Base-by-base conservation (phyloP, 2,888 invertebrate genomes). In the Archips crataeganus region DNA sequence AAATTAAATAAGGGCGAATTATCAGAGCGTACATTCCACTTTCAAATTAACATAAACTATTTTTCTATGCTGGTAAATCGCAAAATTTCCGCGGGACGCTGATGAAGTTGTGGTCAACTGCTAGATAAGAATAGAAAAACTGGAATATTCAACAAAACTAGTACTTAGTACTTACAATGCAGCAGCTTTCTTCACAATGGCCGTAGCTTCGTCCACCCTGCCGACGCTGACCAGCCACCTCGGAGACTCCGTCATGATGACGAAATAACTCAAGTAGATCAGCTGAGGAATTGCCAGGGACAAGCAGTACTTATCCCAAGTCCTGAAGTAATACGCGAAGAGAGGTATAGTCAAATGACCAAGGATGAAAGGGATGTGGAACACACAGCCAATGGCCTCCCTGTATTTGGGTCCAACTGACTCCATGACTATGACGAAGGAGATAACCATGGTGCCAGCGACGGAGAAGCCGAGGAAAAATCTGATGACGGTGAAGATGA, bases 381-480 rank as follows among this genome's bases (percentile, higher is more conserved):
- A 97, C 2, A 96, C 82, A 65, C 97, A 96, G 0, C 96, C 95
- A 10, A 95, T 80, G 3, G 92, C 77, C 76, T 95, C 95, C 5
- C 95, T 87, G 79, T 93, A 95, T 60, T 89, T 88, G 0, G 93
- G 88, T 0, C 96, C 96, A 6, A 96, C 92, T 0, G 96, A 90
- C 82, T 97, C 96, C 96, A 96, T 96, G 39, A 96, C 90, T 32
- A 96, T 91, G 1, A 96, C 96, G 79, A 96, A 97, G 77, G 96
- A 96, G 62, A 97, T 96, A 60, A 97, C 96, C 97, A 98, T 98
- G 8, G 97, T 97, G 45, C 98, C 98, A 8, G 97, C 97, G 0
- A 97, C 96, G n/a, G 97, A 96, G 71, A 97, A 83, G 0, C 97
- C 97, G 15, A 96, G 95, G 63, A 97, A 84, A 85, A 97, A 97